Conservation (phyloP, 2,888 invertebrate genomes). For the Nomada fucata region DNA sequence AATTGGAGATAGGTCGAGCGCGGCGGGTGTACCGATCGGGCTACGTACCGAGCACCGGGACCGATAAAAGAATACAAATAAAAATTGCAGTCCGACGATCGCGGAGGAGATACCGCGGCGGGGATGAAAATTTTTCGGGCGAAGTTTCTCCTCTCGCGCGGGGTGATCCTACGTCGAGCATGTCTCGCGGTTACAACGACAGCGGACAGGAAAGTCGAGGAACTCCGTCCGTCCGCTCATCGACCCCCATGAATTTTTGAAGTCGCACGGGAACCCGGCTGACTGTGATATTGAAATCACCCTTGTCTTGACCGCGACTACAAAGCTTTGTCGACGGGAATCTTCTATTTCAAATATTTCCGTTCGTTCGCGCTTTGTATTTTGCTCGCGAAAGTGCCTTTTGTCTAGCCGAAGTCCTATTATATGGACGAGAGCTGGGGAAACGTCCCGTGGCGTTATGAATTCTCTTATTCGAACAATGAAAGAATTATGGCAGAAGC, state of each 20-base stretch:
- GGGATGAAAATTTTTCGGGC: slow-evolving; percentile 38
- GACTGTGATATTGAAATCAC: slow-evolving; percentile 47
- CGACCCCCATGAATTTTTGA: slow-evolving; percentile 55
- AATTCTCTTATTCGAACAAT: neutral
- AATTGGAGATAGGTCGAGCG: slow-evolving; percentile 52
- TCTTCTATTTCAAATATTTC: slow-evolving; percentile 22
- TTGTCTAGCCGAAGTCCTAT: no score
- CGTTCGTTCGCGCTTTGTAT: neutral
- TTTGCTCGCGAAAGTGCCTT: neutral
- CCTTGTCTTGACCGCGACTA: slow-evolving; percentile 41
- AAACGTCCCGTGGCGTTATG: neutral
- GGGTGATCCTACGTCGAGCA: slow-evolving; percentile 49
- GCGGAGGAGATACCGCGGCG: slow-evolving; percentile 22
- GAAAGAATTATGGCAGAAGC: neutral
- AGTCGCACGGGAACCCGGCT: slow-evolving; percentile 29
- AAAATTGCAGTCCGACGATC: slow-evolving; percentile 60
- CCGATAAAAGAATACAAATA: slow-evolving; percentile 30
- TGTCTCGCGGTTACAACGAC: slow-evolving; percentile 59
- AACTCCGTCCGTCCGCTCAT: slow-evolving; percentile 45
- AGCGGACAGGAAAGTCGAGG: slow-evolving; percentile 39
- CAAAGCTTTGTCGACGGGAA: slow-evolving; percentile 31
- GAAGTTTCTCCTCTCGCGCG: slow-evolving; percentile 42
- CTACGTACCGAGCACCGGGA: slow-evolving; percentile 40
- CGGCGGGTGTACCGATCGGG: slow-evolving; percentile 17
- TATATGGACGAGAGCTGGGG: neutral